Base-by-base conservation (phyloP, 2,797 vertebrate genomes). In the Sternarchorhynchus goeldii region DNA sequence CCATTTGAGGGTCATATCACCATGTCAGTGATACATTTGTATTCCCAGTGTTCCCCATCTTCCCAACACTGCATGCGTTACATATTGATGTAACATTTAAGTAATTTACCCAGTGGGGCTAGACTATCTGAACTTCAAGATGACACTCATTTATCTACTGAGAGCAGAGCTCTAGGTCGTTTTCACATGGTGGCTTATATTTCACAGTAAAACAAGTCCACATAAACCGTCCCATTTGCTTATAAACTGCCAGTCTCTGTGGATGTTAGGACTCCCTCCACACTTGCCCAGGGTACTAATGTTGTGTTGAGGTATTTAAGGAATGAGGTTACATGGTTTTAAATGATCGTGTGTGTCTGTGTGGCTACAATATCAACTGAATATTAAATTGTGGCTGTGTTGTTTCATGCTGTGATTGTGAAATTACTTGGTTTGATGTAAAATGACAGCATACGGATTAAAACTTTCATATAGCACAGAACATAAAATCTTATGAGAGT, bases 31-130 rank as follows among this genome's bases (percentile, higher is more conserved):
- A 12, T 32, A 31, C 14, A 8, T 62, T 65, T 8, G 2, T 50
- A 18, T 73, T 73, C 7, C 16, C 76, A 64, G 17, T 63, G 21
- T 73, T 57, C 18, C 29, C 68, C n/a, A 17, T 70, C 1, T 17
- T n/a, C 7, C 53, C 31, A 57, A 10, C 16, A 12, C 10, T 34
- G 31, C 45, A 55, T 63, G 60, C 8, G 57, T 72, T 56, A 39
- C 16, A 50, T 8, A 34, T 31, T 20, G 5, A 57, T 65, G 60
- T 57, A 29, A 14, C 1, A 64, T 78, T 65, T 45, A 56, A 78
- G 56, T 62, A 29, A 41, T 21, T 45, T 58, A 20, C 18, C 34
- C 70, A 66, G 14, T 66, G 77, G 53, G 77, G 59, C 21, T 17
- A 65, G 17, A 18, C 56, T 41, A 50, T 57, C 29, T 65, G 53